Evolutionary conservation across 2,888 invertebrate genomes (phyloP).

Genomic region (Leucania comma): DNA sequence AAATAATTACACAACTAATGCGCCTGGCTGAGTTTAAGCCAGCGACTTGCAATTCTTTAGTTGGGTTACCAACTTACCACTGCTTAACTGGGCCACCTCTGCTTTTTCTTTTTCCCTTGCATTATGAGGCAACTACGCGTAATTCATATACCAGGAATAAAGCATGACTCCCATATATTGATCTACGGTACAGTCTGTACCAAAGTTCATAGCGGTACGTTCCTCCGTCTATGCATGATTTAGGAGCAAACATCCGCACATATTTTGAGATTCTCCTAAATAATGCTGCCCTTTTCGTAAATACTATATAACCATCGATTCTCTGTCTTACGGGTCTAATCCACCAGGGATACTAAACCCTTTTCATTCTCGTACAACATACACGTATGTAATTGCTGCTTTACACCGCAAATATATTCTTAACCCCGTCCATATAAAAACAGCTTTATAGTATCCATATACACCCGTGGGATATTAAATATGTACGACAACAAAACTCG

Average conservation of each 20-base stretch:
- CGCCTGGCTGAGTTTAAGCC: too few relatives aligned
- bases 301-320: background rate
- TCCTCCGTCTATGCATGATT: background rate
- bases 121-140: background rate
- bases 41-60: too few relatives aligned
- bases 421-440: slow-evolving; percentile 25
- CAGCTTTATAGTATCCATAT: slow-evolving; percentile 32
- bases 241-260: background rate
- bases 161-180: background rate
- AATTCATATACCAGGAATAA: background rate
- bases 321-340: background rate
- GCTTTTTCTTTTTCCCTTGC: background rate
- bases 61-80: too few relatives aligned
- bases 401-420: slow-evolving; percentile 32
- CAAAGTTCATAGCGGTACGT: background rate
- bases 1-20: too few relatives aligned
- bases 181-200: background rate
- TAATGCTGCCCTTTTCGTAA: background rate
- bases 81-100: too few relatives aligned
- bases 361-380: slow-evolving; percentile 28
- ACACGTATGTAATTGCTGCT: slow-evolving; percentile 27
- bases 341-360: slow-evolving; percentile 21
- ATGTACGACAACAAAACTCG: slow-evolving; percentile 42
- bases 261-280: background rate
- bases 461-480: slow-evolving; percentile 50